A percentile compares a stretch with the other conserved stretches of the same genome.
Evolutionary conservation across 2,113 vertebrate species (phyloP).

Genomic region (Trichomycterus rosablanca): DNA sequence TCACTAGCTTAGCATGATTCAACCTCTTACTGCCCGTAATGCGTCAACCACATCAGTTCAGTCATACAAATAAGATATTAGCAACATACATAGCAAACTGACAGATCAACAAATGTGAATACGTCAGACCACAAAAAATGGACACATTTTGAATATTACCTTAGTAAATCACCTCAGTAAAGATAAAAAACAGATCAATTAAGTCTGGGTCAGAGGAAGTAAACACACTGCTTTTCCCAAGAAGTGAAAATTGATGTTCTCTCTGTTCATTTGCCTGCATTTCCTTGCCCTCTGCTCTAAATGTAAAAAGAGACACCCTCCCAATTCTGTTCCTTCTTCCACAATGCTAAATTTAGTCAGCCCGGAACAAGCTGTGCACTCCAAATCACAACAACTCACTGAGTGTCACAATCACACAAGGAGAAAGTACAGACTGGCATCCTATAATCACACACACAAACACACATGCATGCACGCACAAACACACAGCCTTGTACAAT

Average conservation of each 20-base stretch:
- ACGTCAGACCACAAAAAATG: too few relatives aligned
- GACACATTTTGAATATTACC: too few relatives aligned
- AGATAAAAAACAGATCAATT: slow-evolving; percentile 7
- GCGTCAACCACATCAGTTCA: too few relatives aligned
- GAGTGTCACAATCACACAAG: slow-evolving; percentile 17
- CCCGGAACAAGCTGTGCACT: slow-evolving; percentile 45
- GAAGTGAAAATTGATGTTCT: slow-evolving; percentile 24
- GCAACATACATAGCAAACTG: too few relatives aligned
- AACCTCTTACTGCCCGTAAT: too few relatives aligned
- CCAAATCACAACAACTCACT: slow-evolving; percentile 31
- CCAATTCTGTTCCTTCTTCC: slow-evolving; percentile 33
- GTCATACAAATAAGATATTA: too few relatives aligned
- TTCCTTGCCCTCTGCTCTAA: slow-evolving; percentile 32
- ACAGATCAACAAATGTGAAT: too few relatives aligned
- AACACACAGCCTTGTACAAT: not conserved
- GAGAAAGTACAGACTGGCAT: slow-evolving; percentile 18
- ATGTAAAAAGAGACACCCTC: slow-evolving; percentile 24
- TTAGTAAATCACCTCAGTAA: too few relatives aligned
- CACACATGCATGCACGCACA: slow-evolving; percentile 18
- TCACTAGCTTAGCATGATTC: too few relatives aligned
- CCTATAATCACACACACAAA: slow-evolving; percentile 17
- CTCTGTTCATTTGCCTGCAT: slow-evolving; percentile 7
- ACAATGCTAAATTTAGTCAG: slow-evolving; percentile 46
- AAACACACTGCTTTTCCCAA: slow-evolving; percentile 12
- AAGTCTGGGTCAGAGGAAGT: not conserved